These are phyloP conservation scores for Vireo griseus DNA, from an alignment of 2,797 vertebrate species.

Conservation along the genomic window DNA sequence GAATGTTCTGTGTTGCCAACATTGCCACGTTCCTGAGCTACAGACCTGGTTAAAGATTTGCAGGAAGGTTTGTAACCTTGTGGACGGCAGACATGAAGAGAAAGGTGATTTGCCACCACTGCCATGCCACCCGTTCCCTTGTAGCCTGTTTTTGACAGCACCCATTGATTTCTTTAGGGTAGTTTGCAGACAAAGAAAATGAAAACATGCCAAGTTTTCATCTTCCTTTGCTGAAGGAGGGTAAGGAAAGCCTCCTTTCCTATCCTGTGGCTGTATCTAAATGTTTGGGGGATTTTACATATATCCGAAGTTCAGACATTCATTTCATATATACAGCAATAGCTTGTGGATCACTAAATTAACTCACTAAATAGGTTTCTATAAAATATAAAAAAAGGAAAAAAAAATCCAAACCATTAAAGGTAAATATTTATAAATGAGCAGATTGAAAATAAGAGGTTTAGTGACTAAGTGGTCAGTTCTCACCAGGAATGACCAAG, in stretches of 20 bases:
- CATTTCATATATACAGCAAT: neutral
- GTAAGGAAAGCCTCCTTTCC: neutral
- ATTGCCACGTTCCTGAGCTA: constrained; percentile 3
- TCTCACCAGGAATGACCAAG: neutral
- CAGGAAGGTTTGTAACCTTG: neutral
- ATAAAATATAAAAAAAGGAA: neutral
- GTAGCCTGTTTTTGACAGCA: neutral
- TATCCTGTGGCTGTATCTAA: neutral
- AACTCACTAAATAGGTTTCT: neutral
- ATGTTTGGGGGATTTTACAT: neutral
- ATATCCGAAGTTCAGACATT: neutral
- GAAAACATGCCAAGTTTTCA: neutral
- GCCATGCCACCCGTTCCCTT: neutral
- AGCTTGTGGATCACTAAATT: neutral
- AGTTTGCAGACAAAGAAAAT: neutral
- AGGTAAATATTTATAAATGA: neutral
- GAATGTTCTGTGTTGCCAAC: neutral
- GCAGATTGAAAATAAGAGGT: neutral
- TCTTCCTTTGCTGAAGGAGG: neutral
- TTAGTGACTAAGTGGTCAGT: neutral
- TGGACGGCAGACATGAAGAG: neutral
- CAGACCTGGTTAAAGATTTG: neutral
- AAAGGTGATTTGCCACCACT: neutral
- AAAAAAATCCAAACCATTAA: neutral
- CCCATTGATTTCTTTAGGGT: neutral